A percentile compares a stretch with the other conserved stretches of the same genome.
Conservation (phyloP, 2,797 vertebrate species). For the Iguana delicatissima region DNA sequence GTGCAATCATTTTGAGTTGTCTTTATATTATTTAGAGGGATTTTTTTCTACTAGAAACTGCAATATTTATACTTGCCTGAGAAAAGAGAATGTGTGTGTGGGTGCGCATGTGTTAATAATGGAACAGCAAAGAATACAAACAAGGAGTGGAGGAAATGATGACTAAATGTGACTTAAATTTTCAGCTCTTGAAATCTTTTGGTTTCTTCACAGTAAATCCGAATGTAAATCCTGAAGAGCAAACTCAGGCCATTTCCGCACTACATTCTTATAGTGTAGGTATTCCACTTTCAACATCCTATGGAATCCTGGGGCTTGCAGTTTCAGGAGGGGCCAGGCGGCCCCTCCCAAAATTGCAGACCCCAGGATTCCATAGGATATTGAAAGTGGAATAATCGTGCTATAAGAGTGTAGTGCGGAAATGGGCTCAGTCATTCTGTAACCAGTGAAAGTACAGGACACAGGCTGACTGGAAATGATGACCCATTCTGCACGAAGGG, state of each 20-base stretch:
- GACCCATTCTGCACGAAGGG: no score
- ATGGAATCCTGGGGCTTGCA: no score
- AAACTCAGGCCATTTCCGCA: no score
- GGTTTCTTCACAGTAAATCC: not conserved
- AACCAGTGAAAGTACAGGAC: not conserved
- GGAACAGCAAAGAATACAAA: conserved; percentile 51
- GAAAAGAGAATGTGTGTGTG: conserved; percentile 74
- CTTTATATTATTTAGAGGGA: conserved; percentile 81
- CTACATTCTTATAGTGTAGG: no score
- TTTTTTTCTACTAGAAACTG: conserved; percentile 77
- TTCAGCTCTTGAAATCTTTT: conserved; percentile 63
- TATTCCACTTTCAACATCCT: no score
- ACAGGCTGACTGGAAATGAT: conserved; percentile 19
- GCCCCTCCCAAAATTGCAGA: no score
- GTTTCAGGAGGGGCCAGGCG: no score
- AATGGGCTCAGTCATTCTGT: conserved; percentile 38
- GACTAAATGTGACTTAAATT: conserved; percentile 28
- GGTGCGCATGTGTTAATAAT: conserved; percentile 54
- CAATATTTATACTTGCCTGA: conserved; percentile 85
- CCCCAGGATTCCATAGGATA: no score
- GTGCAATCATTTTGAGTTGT: conserved; percentile 88
- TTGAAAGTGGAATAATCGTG: no score
- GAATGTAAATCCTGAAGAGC: not conserved
- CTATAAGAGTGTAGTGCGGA: no score
- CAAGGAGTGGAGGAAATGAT: conserved; percentile 54